These are phyloP conservation scores for Drosophila flavopinicola DNA, from an alignment of 2,888 invertebrate genomes.

Conservation along the genomic window DNA sequence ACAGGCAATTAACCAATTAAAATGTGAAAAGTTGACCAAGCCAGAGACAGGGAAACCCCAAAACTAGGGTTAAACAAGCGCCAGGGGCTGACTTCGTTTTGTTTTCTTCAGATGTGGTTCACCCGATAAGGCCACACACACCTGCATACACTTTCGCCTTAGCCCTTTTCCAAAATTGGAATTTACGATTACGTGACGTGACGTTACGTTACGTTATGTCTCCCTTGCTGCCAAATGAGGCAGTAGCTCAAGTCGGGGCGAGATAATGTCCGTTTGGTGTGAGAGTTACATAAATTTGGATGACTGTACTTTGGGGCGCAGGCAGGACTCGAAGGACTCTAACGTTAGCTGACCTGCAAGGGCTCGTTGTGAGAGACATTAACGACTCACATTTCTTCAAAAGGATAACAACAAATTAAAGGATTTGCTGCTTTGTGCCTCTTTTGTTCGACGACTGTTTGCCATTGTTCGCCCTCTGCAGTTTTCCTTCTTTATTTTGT, in stretches of 20 bases:
- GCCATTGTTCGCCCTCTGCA: slow-evolving; percentile 34
- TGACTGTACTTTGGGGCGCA: slow-evolving; percentile 41
- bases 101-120: slow-evolving; percentile 38
- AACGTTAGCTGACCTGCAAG: slow-evolving; percentile 11
- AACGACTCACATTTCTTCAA: slow-evolving; percentile 59
- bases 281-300: slow-evolving; percentile 56
- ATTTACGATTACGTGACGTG: slow-evolving; percentile 47
- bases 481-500: slow-evolving; percentile 13
- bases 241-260: slow-evolving; percentile 43
- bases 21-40: slow-evolving; percentile 55
- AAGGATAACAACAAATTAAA: slow-evolving; percentile 73
- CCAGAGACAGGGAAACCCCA: slow-evolving; percentile 12
- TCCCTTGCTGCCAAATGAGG: too few relatives aligned
- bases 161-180: slow-evolving; percentile 48
- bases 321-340: neutral
- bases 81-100: slow-evolving; percentile 40
- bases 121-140: slow-evolving; percentile 47
- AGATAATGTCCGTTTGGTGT: slow-evolving; percentile 60
- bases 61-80: slow-evolving; percentile 44
- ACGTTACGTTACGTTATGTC: neutral
- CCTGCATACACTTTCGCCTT: slow-evolving; percentile 35
- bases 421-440: slow-evolving; percentile 60
- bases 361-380: slow-evolving; percentile 21
- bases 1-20: slow-evolving; percentile 77
- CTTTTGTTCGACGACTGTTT: slow-evolving; percentile 37